phyloP scores from a whole-genome alignment of 2,888 invertebrate species.

The Glaucopsyche alexis region DNA sequence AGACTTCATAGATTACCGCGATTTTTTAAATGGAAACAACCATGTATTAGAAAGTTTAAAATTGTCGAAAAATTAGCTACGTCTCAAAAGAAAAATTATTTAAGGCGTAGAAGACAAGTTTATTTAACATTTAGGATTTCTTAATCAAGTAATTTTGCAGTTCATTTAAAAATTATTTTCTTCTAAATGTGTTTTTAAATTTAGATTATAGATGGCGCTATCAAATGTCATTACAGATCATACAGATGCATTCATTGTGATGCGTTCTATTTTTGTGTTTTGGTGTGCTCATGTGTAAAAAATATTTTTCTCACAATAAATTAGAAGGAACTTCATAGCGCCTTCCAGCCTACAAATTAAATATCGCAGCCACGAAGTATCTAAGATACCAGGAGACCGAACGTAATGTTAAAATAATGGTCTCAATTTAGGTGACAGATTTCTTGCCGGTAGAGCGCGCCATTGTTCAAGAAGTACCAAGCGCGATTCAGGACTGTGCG shows the following conservation, averaged over 20 bases:
- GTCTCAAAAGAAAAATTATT: background rate
- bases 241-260: slow-evolving; percentile 30
- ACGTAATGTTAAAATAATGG: too few relatives aligned
- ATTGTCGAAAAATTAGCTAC: background rate
- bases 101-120: background rate
- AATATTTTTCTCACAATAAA: background rate
- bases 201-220: slow-evolving; percentile 34
- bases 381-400: too few relatives aligned
- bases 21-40: slow-evolving; percentile 39
- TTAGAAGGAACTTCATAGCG: too few relatives aligned
- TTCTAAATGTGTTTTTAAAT: background rate
- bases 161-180: background rate
- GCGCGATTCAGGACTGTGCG: too few relatives aligned
- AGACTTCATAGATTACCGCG: slow-evolving; percentile 40
- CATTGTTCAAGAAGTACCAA: too few relatives aligned
- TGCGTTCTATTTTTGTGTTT: slow-evolving; percentile 31
- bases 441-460: too few relatives aligned
- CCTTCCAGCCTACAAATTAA: too few relatives aligned
- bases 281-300: background rate
- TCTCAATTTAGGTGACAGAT: too few relatives aligned
- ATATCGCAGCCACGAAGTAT: too few relatives aligned
- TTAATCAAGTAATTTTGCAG: background rate
- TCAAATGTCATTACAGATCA: too few relatives aligned
- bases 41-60: slow-evolving; percentile 1
- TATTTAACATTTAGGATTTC: background rate